Evolutionary conservation across 2,888 invertebrate species (phyloP).

Genomic region (Pediacus dermestoides): DNA sequence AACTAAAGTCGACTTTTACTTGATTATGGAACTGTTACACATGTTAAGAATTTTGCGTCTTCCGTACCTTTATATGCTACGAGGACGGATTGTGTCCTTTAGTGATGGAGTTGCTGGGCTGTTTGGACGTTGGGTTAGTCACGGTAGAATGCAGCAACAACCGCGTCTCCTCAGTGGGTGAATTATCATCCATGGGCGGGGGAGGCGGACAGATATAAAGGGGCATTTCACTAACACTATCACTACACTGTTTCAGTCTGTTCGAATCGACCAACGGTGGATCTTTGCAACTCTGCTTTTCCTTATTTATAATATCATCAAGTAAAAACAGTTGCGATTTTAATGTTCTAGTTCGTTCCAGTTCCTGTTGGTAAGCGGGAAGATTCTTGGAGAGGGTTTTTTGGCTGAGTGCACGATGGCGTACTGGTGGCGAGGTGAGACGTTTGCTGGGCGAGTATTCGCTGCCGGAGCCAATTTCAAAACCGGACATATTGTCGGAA

Average conservation of each 20-base stretch:
- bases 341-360: constrained; percentile 40
- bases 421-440: constrained; percentile 41
- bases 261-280: constrained; percentile 39
- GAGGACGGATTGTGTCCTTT: constrained; percentile 45
- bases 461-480: constrained; percentile 51
- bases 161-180: constrained; percentile 54
- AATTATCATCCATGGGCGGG: constrained; percentile 53
- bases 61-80: constrained; percentile 49
- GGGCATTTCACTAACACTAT: constrained; percentile 42
- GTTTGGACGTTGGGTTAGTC: constrained; percentile 18
- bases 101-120: constrained; percentile 42
- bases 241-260: constrained; percentile 41
- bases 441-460: constrained; percentile 46
- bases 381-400: constrained; percentile 26
- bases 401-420: constrained; percentile 36
- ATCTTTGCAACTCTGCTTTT: constrained; percentile 36
- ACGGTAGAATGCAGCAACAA: constrained; percentile 41
- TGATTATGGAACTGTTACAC: constrained; percentile 2
- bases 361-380: constrained; percentile 38
- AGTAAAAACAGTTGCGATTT: constrained; percentile 49
- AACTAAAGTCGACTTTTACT: too few species aligned
- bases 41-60: constrained; percentile 5
- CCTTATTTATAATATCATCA: constrained; percentile 48
- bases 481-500: constrained; percentile 61
- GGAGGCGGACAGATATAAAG: constrained; percentile 55